Base-by-base conservation (phyloP, 2,888 invertebrate species). In the Furcula furcula region DNA sequence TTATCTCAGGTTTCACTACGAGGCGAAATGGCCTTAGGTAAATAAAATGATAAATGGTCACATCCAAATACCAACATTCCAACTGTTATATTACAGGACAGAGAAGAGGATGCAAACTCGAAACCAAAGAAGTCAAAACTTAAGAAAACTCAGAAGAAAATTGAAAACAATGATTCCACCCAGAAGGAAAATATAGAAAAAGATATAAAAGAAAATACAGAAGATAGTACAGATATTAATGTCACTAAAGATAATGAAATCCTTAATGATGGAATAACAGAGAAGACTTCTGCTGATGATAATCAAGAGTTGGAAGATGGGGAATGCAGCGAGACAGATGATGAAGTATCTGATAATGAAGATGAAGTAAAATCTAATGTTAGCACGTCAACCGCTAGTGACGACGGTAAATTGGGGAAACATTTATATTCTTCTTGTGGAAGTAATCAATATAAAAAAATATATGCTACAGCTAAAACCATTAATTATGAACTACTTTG, bases 221-320 rank as follows among this genome's bases (percentile, higher is more conserved):
- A 27, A 15, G 29, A 43, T 32, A 40, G 29, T 31, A 32, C 33
- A 13, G 41, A 46, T 29, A 22, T 36, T 32, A 37, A 41, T 18
- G 6, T 7, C 10, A 12, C 14, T 15, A 36, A 27, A 23, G 37
- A 40, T 10, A 15, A 23, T 15, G 35, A 36, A 27, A 16, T 13
- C 7, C 36, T 12, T 19, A 29, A 29, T 25, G 32, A 34, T 10
- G 15, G 15, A 3, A 5, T n/a, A 6, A 9, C n/a, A 15, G 27
- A 15, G 9, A 27, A 27, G 10, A n/a, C 7, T 7, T 11, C 11
- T 18, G 10, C n/a, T 15, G n/a, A 25, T 25, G 26, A 29, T 20
- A 19, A 90, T 89, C 14, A 90, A 91, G 76, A 50, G 31, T 34
- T 90, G 29, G 93, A 93, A 82, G 93, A 93, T 70, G 93, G 93